Percentiles rank a stretch among this genome's conserved stretches.
Conservation (phyloP, 2,888 invertebrate species). For the Spodoptera picta region DNA sequence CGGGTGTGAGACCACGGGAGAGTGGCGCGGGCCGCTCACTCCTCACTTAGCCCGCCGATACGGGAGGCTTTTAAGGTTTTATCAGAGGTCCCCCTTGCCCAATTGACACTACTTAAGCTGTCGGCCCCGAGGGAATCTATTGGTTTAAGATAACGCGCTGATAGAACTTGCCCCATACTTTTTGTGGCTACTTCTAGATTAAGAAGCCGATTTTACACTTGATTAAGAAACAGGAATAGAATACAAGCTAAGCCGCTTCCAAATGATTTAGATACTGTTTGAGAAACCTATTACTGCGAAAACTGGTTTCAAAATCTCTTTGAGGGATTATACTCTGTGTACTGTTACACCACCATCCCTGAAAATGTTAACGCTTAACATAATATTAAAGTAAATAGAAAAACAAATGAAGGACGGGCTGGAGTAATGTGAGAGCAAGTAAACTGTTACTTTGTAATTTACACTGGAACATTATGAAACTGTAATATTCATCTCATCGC, state of each 20-base stretch:
- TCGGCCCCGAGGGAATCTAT: slow-evolving; percentile 36
- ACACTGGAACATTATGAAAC: too few species aligned
- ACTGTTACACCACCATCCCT: too few species aligned
- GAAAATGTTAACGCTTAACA: too few species aligned
- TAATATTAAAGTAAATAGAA: too few species aligned
- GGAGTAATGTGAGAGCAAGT: neutral
- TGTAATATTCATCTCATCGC: too few species aligned
- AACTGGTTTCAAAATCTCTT: neutral
- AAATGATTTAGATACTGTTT: neutral
- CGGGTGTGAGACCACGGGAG: neutral
- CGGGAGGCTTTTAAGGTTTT: slow-evolving; percentile 51
- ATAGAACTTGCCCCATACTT: slow-evolving; percentile 4
- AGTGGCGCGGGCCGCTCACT: slow-evolving; percentile 2
- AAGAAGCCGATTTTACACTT: slow-evolving; percentile 9
- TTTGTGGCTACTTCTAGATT: slow-evolving; percentile 5
- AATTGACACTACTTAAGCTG: slow-evolving; percentile 54
- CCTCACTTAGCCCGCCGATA: slow-evolving; percentile 34
- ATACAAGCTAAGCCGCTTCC: neutral
- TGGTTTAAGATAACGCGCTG: slow-evolving; percentile 42
- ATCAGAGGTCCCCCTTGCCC: slow-evolving; percentile 29
- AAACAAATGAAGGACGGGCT: neutral
- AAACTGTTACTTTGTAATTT: too few species aligned
- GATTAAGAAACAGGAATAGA: neutral
- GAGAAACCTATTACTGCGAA: too few species aligned
- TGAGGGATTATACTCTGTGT: too few species aligned